Percentiles rank a stretch among this genome's conserved stretches.
Evolutionary conservation across 2,113 vertebrate genomes (phyloP).

Genomic region (Lepus europaeus): DNA sequence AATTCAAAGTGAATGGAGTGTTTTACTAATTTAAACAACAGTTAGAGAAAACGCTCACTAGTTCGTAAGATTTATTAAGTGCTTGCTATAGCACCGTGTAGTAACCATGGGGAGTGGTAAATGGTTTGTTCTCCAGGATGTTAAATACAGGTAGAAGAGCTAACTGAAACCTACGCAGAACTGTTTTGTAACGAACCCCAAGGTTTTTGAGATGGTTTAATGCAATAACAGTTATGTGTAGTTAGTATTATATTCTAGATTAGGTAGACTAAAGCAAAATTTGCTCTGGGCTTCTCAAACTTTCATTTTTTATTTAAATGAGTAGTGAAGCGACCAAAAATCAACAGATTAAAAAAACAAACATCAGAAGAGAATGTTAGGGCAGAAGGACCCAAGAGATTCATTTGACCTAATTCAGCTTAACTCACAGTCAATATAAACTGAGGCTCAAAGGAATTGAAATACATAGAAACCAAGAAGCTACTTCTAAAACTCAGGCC

Average conservation of each 20-base stretch:
- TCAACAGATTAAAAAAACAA: neutral
- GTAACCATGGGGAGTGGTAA: neutral
- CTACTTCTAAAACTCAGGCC: neutral
- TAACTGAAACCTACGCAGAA: neutral
- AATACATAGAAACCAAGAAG: neutral
- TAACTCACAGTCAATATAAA: neutral
- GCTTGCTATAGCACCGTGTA: accelerated
- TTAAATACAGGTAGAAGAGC: neutral
- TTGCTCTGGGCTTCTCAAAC: neutral
- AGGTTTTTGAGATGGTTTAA: constrained; percentile 11
- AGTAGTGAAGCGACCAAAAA: neutral
- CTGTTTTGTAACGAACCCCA: neutral
- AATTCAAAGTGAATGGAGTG: constrained; percentile 62
- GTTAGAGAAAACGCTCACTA: neutral
- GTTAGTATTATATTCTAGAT: neutral
- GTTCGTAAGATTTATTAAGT: neutral
- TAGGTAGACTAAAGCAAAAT: neutral
- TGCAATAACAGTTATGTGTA: neutral
- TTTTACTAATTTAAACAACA: constrained; percentile 61
- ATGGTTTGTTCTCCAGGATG: neutral
- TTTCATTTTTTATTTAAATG: neutral
- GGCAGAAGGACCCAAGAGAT: neutral
- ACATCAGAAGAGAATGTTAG: neutral
- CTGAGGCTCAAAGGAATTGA: neutral
- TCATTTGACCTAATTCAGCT: neutral